phyloP scores from a whole-genome alignment of 2,113 vertebrate genomes.

The Mola mola region DNA sequence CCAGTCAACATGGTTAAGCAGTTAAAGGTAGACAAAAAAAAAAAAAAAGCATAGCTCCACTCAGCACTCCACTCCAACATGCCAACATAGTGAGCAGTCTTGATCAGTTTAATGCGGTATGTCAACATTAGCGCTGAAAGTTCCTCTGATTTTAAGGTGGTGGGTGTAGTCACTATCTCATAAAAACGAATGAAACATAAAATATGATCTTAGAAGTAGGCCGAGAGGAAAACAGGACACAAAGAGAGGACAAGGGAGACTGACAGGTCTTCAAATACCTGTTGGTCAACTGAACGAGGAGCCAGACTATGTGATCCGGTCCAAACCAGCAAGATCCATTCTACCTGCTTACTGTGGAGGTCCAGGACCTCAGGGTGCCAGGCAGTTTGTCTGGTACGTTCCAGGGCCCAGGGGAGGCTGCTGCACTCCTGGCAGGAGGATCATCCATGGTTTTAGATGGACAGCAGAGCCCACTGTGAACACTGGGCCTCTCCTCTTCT shows the following conservation, averaged over 20 bases:
- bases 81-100: slow-evolving; percentile 31
- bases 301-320: slow-evolving; percentile 48
- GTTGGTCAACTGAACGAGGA: slow-evolving; percentile 46
- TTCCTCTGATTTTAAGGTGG: slow-evolving; percentile 84
- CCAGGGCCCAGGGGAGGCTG: slow-evolving; percentile 89
- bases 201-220: slow-evolving; percentile 77
- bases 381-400: slow-evolving; percentile 92
- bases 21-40: slow-evolving; percentile 57
- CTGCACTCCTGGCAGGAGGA: slow-evolving; percentile 82
- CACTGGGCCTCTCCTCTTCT: slow-evolving; percentile 77
- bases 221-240: slow-evolving; percentile 44
- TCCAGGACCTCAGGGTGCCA: slow-evolving; percentile 87
- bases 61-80: slow-evolving; percentile 54
- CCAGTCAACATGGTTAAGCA: slow-evolving; percentile 30
- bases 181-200: slow-evolving; percentile 84
- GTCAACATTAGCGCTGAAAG: slow-evolving; percentile 59
- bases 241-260: slow-evolving; percentile 33
- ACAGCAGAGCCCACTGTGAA: slow-evolving; percentile 80
- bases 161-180: slow-evolving; percentile 83
- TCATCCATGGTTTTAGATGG: slow-evolving; percentile 76
- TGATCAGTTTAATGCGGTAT: slow-evolving; percentile 46
- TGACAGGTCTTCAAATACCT: slow-evolving; percentile 64
- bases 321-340: slow-evolving; percentile 56
- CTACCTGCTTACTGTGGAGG: slow-evolving; percentile 91
- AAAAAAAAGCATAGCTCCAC: slow-evolving; percentile 32